Evolutionary conservation across 2,888 invertebrate genomes (phyloP).

Genomic region (Tipula helvola): DNA sequence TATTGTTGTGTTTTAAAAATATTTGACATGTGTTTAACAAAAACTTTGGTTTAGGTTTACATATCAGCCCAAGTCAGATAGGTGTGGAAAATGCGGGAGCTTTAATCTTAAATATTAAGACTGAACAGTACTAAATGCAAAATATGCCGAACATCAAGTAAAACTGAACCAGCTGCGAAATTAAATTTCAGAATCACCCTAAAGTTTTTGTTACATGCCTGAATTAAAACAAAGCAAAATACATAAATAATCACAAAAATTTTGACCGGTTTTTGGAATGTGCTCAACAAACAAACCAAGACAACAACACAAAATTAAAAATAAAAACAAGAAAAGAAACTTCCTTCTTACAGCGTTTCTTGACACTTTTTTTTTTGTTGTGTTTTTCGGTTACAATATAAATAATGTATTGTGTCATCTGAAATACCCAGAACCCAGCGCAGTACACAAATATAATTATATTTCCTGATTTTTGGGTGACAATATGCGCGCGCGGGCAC

Average conservation of each 20-base stretch:
- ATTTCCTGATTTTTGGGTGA: neutral
- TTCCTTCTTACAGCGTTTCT: neutral
- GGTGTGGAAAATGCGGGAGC: too few relatives aligned
- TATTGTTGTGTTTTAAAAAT: too few relatives aligned
- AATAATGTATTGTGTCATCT: neutral
- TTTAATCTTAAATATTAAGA: too few relatives aligned
- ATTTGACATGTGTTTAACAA: too few relatives aligned
- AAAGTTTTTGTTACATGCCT: neutral
- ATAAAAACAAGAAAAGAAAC: neutral
- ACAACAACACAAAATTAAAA: neutral
- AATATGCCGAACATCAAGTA: too few relatives aligned
- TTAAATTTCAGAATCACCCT: neutral
- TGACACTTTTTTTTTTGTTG: neutral
- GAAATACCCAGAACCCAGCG: neutral
- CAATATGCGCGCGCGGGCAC: neutral
- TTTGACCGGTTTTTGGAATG: constrained; percentile 4
- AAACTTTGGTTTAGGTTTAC: too few relatives aligned
- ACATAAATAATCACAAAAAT: neutral
- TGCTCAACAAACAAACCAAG: neutral
- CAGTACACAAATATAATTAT: neutral
- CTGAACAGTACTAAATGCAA: too few relatives aligned
- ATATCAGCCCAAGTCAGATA: too few relatives aligned
- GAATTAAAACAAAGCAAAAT: neutral
- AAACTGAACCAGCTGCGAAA: neutral
- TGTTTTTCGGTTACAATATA: neutral